These are phyloP conservation scores for Poecilobothrus nobilitatus DNA, from an alignment of 2,888 invertebrate species.

Conservation along the genomic window DNA sequence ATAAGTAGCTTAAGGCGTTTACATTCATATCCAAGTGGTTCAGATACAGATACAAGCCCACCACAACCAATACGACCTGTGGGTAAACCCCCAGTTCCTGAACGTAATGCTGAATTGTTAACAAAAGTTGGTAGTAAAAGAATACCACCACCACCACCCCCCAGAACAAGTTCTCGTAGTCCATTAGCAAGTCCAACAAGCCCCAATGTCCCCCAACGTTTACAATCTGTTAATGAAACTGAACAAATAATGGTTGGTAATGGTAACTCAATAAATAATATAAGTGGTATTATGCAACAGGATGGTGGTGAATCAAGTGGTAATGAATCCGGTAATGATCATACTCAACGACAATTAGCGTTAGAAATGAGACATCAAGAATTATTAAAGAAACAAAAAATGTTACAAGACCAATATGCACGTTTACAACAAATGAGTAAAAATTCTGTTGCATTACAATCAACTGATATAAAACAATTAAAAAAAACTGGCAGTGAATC, in stretches of 20 bases:
- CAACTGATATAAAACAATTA: slow-evolving; percentile 50
- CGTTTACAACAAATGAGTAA: slow-evolving; percentile 80
- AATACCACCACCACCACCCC: slow-evolving; percentile 84
- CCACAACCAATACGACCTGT: slow-evolving; percentile 58
- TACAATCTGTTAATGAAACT: slow-evolving; percentile 41
- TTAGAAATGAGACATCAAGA: slow-evolving; percentile 85
- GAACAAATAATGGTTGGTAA: slow-evolving; percentile 26
- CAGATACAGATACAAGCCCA: slow-evolving; percentile 70
- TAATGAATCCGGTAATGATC: slow-evolving; percentile 69
- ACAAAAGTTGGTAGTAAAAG: slow-evolving; percentile 63
- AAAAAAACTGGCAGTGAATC: slow-evolving; percentile 87
- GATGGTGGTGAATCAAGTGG: slow-evolving; percentile 58
- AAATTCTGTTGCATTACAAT: slow-evolving; percentile 54
- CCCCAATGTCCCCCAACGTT: slow-evolving; percentile 55
- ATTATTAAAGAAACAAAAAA: slow-evolving; percentile 75
- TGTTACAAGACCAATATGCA: slow-evolving; percentile 85
- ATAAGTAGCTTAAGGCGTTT: slow-evolving; percentile 56
- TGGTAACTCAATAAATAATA: slow-evolving; percentile 28
- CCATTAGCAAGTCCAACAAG: slow-evolving; percentile 78
- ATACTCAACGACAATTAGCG: slow-evolving; percentile 61
- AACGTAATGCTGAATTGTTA: slow-evolving; percentile 68
- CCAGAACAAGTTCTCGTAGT: slow-evolving; percentile 81
- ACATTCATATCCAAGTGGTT: slow-evolving; percentile 79
- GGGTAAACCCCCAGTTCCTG: slow-evolving; percentile 72
- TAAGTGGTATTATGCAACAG: slow-evolving; percentile 28